These are phyloP conservation scores for Lithobates sylvaticus DNA, from an alignment of 2,797 vertebrate genomes.

Conservation along the genomic window DNA sequence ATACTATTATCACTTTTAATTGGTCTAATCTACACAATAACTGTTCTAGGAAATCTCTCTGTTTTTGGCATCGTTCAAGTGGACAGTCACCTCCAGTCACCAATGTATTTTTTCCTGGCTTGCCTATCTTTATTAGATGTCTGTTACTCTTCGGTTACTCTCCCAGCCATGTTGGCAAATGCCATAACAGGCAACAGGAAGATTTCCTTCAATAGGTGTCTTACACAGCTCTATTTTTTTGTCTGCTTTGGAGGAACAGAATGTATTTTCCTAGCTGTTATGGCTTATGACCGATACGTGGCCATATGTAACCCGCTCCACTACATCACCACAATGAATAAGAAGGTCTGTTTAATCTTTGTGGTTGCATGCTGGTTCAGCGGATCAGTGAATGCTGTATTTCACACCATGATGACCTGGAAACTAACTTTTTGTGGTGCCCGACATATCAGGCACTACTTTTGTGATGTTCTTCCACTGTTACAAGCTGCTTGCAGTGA, in stretches of 20 bases:
- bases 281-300: slow-evolving; percentile 64
- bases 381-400: slow-evolving; percentile 59
- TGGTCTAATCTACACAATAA: slow-evolving; percentile 59
- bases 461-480: slow-evolving; percentile 67
- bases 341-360: slow-evolving; percentile 61
- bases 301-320: slow-evolving; percentile 64
- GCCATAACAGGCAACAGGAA: slow-evolving; percentile 65
- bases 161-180: slow-evolving; percentile 65
- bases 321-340: slow-evolving; percentile 62
- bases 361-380: slow-evolving; percentile 59
- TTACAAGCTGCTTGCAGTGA: slow-evolving; percentile 63
- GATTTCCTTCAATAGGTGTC: slow-evolving; percentile 64
- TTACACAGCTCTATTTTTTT: slow-evolving; percentile 68
- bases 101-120: slow-evolving; percentile 68
- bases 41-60: slow-evolving; percentile 53
- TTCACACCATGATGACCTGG: slow-evolving; percentile 64
- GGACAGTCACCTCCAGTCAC: slow-evolving; percentile 61
- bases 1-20: slow-evolving; percentile 22
- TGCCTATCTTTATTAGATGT: slow-evolving; percentile 67
- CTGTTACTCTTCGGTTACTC: slow-evolving; percentile 66
- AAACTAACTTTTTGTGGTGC: slow-evolving; percentile 62
- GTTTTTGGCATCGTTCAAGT: slow-evolving; percentile 58
- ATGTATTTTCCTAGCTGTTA: slow-evolving; percentile 64
- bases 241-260: slow-evolving; percentile 67
- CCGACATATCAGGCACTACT: slow-evolving; percentile 64